A percentile compares a stretch with the other conserved stretches of the same genome.
Evolutionary conservation across 2,888 invertebrate species (phyloP).

Genomic region (Drosophila cognata): DNA sequence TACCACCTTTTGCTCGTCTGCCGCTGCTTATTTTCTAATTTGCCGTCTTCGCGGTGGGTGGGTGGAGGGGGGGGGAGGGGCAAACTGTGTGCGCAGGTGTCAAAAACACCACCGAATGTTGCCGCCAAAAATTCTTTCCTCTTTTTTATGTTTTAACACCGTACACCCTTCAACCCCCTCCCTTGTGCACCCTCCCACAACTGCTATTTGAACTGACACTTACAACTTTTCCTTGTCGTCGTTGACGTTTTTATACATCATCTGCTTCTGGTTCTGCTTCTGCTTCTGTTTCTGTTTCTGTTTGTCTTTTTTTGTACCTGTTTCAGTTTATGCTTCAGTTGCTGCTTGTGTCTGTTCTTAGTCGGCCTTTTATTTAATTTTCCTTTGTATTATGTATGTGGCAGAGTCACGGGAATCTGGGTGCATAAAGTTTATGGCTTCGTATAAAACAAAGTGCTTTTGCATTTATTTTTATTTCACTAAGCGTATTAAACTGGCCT

Average conservation of each 20-base stretch:
- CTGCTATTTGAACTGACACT: constrained; percentile 67
- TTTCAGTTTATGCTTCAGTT: constrained; percentile 35
- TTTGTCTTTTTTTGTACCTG: constrained; percentile 11
- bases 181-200: constrained; percentile 3
- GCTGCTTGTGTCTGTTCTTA: constrained; percentile 14
- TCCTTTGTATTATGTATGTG: constrained; percentile 34
- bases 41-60: constrained; percentile 55
- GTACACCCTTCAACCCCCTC: constrained; percentile 15
- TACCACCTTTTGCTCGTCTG: constrained; percentile 7
- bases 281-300: constrained; percentile 17
- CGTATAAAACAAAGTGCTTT: constrained; percentile 53
- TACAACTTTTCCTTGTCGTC: constrained; percentile 70
- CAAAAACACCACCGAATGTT: constrained; percentile 67
- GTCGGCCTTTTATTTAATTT: constrained; percentile 58
- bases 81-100: constrained; percentile 70
- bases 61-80: constrained; percentile 13
- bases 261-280: constrained; percentile 48
- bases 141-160: constrained; percentile 67
- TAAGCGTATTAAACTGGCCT: constrained; percentile 48
- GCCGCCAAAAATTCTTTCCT: constrained; percentile 58
- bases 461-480: constrained; percentile 52
- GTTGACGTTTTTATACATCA: constrained; percentile 77
- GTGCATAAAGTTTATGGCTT: constrained; percentile 51
- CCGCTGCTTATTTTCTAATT: constrained; percentile 76
- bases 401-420: constrained; percentile 28